Evolutionary conservation across 2,797 vertebrate genomes (phyloP), one percentile per base, ranked within the genome.

Genomic region (Peromyscus nudipes): DNA sequence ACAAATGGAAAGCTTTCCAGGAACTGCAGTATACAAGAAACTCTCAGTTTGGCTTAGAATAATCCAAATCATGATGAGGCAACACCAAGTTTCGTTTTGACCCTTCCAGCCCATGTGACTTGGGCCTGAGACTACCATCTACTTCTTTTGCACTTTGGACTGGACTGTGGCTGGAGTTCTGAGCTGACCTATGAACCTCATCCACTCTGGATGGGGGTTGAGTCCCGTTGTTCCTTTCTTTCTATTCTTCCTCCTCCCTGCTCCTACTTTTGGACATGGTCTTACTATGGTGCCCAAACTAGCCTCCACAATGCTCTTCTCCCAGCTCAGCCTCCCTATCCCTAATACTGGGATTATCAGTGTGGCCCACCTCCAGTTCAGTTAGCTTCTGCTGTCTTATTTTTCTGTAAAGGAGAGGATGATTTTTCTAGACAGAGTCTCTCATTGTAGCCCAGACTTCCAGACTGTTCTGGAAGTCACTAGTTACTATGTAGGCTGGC

Each of bases 1-100:
- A 97, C 46, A 93, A 73, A 95, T 91, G 52, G 84, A 92, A 89
- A 80, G 43, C 85, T 97, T 96, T 96, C 95, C 95, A 96, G 82
- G 95, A 95, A 96, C 64, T 73, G 79, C 83, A 96, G 29, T 97
- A 82, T 95, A 94, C 91, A 95, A 75, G 71, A 94, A 94, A 67
- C 62, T 89, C 69, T 77, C 73, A n/a, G 49, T 95, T 81, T 82
- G 87, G 46, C 87, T 97, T 92, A 95, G 94, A 81, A 64, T 95
- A 95, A 97, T 81, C 91, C 81, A 80, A 96, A 71, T 96, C 89
- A 40, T 81, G 84, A 94, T 89, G 89, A 95, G 49, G 94, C 92
- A 96, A 92, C 89, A 91, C 52, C 49, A 64, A 65, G 77, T 94
- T 94, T 87, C 75, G 1, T 88, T 95, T 95, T 96, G 94, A 95